Percentiles rank a stretch among this genome's conserved stretches.
These are phyloP conservation scores for Hafferia zeledoni DNA, from an alignment of 2,797 vertebrate genomes.

Conservation along the genomic window DNA sequence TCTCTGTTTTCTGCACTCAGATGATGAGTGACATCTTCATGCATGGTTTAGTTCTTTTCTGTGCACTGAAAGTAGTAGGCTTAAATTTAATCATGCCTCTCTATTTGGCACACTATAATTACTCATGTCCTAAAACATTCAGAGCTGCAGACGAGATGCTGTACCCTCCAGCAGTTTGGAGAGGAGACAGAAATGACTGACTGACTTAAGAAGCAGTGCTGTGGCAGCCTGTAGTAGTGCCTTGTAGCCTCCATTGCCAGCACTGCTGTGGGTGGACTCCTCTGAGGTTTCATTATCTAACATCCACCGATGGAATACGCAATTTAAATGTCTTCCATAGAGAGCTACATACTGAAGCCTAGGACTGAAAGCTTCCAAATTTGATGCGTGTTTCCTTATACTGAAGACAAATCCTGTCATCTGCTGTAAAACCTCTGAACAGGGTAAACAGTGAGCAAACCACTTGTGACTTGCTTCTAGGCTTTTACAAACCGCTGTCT, in stretches of 20 bases:
- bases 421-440: not conserved
- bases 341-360: not conserved
- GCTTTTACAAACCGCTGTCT: not conserved
- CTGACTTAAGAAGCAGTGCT: not conserved
- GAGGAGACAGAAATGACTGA: not conserved
- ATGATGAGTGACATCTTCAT: not conserved
- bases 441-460: not conserved
- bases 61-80: not conserved
- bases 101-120: not conserved
- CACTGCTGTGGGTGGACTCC: not conserved
- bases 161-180: not conserved
- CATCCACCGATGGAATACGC: accelerated
- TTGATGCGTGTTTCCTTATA: not conserved
- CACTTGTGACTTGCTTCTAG: not conserved
- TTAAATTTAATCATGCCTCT: slow-evolving; percentile 28
- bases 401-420: not conserved
- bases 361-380: not conserved
- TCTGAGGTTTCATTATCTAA: not conserved
- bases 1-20: not conserved
- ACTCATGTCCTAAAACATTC: not conserved
- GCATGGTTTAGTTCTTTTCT: not conserved
- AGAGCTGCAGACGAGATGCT: not conserved
- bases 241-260: not conserved
- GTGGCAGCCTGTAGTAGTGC: not conserved
- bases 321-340: not conserved